Conservation (phyloP, 2,113 vertebrate species). For the Nesoenas mayeri region DNA sequence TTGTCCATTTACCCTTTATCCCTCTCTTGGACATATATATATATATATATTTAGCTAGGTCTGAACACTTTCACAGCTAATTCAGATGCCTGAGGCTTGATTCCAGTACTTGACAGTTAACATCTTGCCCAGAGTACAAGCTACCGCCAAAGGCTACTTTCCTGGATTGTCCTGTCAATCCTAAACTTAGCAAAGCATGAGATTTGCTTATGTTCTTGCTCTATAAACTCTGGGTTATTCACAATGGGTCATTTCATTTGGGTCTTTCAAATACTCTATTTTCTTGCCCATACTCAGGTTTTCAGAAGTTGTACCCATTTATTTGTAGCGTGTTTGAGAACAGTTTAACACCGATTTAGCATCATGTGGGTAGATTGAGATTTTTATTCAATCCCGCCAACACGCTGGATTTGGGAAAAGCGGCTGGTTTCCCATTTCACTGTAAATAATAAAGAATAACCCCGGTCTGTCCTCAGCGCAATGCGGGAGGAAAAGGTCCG, state of each 20-base stretch:
- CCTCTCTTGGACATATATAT: background rate
- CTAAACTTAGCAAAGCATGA: constrained; percentile 41
- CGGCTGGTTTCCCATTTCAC: fast-evolving
- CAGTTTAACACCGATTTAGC: background rate
- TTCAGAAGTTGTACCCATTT: background rate
- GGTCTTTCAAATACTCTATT: background rate
- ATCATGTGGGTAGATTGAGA: fast-evolving
- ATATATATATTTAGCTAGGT: background rate
- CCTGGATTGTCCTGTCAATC: constrained; percentile 39
- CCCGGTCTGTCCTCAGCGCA: fast-evolving
- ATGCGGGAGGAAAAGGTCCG: background rate
- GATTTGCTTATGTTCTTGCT: background rate
- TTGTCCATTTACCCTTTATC: constrained; percentile 14
- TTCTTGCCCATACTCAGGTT: background rate
- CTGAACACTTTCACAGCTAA: constrained; percentile 55
- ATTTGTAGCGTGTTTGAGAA: background rate
- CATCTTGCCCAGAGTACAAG: constrained; percentile 56
- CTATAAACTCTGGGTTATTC: background rate
- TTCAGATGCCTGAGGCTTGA: constrained; percentile 71
- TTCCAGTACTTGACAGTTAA: constrained; percentile 70
- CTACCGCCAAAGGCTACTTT: constrained; percentile 56
- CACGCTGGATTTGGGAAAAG: fast-evolving
- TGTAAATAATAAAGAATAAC: background rate
- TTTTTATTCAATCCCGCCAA: background rate
- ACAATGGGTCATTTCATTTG: background rate